These are phyloP conservation scores for Alectoris magna DNA, from an alignment of 2,797 vertebrate genomes.

Conservation along the genomic window DNA sequence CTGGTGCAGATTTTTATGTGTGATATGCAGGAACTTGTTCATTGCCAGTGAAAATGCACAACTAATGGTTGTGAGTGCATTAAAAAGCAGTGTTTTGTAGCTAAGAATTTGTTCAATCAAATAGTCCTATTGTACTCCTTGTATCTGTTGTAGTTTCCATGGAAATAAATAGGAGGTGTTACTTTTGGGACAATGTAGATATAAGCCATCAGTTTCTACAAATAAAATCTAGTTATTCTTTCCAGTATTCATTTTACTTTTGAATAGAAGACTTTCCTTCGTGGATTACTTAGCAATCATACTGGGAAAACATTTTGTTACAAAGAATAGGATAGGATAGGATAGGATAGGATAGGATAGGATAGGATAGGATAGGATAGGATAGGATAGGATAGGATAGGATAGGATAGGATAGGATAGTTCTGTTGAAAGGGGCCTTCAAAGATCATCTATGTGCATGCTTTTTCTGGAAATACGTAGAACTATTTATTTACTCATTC, in stretches of 20 bases:
- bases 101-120: too few relatives aligned
- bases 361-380: too few relatives aligned
- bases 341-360: too few relatives aligned
- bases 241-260: background rate
- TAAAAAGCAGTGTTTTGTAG: background rate
- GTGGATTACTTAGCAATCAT: background rate
- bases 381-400: background rate
- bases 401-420: background rate
- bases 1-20: too few relatives aligned
- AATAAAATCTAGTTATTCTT: background rate
- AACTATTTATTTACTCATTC: conserved; percentile 50
- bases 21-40: too few relatives aligned
- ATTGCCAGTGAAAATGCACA: too few relatives aligned
- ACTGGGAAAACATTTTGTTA: conserved; percentile 31
- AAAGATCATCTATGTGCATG: background rate
- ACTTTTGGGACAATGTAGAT: background rate
- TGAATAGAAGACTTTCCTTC: background rate
- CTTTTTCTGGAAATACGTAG: conserved; percentile 5
- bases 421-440: background rate
- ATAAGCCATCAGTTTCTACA: background rate
- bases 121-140: background rate
- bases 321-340: background rate
- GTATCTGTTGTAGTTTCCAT: background rate
- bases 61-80: too few relatives aligned
- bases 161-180: background rate